Evolutionary conservation across 2,888 invertebrate species (phyloP).

Genomic region (Minunthozetes semirufus): DNA sequence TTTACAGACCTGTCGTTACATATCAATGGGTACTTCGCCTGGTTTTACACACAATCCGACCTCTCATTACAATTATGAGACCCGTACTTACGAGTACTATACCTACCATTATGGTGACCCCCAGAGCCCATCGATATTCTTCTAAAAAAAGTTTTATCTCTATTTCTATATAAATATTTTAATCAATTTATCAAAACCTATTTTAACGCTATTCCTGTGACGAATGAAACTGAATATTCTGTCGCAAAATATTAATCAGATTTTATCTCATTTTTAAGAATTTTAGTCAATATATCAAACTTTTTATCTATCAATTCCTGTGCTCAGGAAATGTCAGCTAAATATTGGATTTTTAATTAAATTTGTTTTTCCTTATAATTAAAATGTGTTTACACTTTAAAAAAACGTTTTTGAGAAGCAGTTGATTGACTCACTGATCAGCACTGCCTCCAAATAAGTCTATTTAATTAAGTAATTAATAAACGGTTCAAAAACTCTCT

Average conservation of each 20-base stretch:
- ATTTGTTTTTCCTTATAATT: neutral
- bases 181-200: neutral
- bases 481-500: neutral
- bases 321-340: neutral
- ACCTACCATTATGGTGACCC: neutral
- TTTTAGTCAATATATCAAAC: neutral
- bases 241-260: neutral
- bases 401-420: neutral
- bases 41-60: neutral
- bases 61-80: conserved; percentile 19
- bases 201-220: neutral
- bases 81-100: conserved; percentile 13
- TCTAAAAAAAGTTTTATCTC: neutral
- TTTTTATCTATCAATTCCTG: neutral
- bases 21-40: conserved; percentile 1
- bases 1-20: conserved; percentile 29
- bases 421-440: too few species aligned
- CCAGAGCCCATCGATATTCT: neutral
- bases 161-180: neutral
- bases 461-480: neutral
- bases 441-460: neutral
- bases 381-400: neutral
- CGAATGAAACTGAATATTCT: too few species aligned
- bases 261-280: conserved; percentile 13
- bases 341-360: too few species aligned